Evolutionary conservation across 2,797 vertebrate species (phyloP), one percentile per base, ranked within the genome.

Genomic region (Loriculus beryllinus): DNA sequence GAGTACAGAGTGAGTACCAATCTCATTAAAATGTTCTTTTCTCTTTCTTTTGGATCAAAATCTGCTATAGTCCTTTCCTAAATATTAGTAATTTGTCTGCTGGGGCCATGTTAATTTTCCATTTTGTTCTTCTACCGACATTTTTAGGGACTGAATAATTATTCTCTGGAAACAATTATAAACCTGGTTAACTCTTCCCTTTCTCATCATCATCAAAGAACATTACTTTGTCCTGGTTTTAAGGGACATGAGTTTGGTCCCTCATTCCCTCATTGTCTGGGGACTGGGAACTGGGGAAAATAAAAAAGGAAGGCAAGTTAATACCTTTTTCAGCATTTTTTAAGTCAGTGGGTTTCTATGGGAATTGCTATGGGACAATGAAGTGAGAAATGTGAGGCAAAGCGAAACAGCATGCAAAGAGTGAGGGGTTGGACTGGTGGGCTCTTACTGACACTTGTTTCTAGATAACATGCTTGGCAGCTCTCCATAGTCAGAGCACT

Each of bases 61-160:
- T 13, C 70, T 86, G 52, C 57, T 81, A 21, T 56, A 78, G 80
- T 81, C 35, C 59, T 91, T 90, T 63, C 68, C 94, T 92, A 96
- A 95, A 94, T 96, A 91, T 92, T 96, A 95, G 91, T 88, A 43
- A 60, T 82, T 93, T 86, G 71, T 90, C 92, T 92, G 42, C 60
- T 90, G 86, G 85, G 93, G 92, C 95, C 85, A 64, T 62, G 67
- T 84, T 92, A 13, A 90, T 88, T 94, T 96, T 96, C 95, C 91
- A 82, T 84, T 94, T 96, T 96, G 48, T 86, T 95, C 81, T 86
- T 68, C 81, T 71, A 92, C 71, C 40, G 82, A 81, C 83, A 87
- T 93, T 96, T 96, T 95, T 94, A 95, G 86, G 74, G 88, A 79
- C 86, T 82, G 91, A 87, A 93, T 93, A 95, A 95, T 87, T 96